Evolutionary conservation across 2,113 vertebrate species (phyloP).

Genomic region (Lutjanus erythropterus): DNA sequence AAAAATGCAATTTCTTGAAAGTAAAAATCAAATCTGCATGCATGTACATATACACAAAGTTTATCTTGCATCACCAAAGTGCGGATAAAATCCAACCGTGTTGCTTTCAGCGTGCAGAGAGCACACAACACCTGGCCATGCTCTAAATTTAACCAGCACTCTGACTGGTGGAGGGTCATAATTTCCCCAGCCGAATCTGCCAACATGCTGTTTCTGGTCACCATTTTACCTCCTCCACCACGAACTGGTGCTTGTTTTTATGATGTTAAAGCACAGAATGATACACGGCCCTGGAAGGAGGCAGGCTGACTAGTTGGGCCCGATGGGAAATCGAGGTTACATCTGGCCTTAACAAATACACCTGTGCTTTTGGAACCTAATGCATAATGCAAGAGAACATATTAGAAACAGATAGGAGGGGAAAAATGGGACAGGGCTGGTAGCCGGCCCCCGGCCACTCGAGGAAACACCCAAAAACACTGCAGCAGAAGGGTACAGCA

Average conservation of each 20-base stretch:
- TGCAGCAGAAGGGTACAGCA: conserved; percentile 11
- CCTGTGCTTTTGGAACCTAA: conserved; percentile 65
- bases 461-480: conserved; percentile 32
- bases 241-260: conserved; percentile 35
- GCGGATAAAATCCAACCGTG: background rate
- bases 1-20: too few relatives aligned
- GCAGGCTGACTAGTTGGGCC: conserved; percentile 58
- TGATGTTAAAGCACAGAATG: conserved; percentile 42
- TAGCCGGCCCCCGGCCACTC: conserved; percentile 6
- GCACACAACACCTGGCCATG: conserved; percentile 48
- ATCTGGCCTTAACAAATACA: conserved; percentile 74
- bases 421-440: conserved; percentile 46
- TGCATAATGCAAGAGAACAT: conserved; percentile 74
- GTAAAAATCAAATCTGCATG: background rate
- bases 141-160: conserved; percentile 56
- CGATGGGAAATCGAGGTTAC: conserved; percentile 60
- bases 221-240: conserved; percentile 27
- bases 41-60: background rate
- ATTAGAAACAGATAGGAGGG: conserved; percentile 58
- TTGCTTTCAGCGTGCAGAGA: background rate
- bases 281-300: conserved; percentile 51
- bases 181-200: conserved; percentile 11
- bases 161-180: conserved; percentile 27
- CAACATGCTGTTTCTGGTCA: conserved; percentile 23
- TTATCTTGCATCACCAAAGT: background rate